These are phyloP conservation scores for Odontocolon sp. DNA, from an alignment of 2,888 invertebrate species.

Conservation along the genomic window DNA sequence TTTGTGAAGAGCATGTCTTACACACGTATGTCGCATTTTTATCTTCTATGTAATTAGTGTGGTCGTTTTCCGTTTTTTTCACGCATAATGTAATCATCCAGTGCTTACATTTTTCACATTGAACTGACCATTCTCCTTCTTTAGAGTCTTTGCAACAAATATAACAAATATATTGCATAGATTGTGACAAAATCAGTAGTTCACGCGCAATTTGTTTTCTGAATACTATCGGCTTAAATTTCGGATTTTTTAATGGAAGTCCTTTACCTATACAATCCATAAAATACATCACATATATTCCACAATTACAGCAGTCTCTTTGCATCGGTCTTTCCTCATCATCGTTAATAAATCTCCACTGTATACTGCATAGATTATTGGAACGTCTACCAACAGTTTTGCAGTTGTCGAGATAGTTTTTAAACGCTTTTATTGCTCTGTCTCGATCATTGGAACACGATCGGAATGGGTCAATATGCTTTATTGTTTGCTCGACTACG, in stretches of 20 bases:
- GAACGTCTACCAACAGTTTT: neutral
- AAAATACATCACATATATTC: neutral
- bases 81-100: constrained; percentile 2
- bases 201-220: neutral
- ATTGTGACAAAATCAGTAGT: neutral
- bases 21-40: neutral
- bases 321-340: constrained; percentile 13
- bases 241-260: neutral
- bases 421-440: neutral
- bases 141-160: neutral
- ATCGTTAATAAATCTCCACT: constrained; percentile 21
- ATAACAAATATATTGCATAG: constrained; percentile 13
- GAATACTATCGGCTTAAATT: neutral
- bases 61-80: neutral
- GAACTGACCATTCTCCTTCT: neutral
- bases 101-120: constrained; percentile 3
- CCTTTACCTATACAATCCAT: constrained; percentile 7
- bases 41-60: neutral
- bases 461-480: neutral
- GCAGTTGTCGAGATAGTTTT: neutral
- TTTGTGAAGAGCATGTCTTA: neutral
- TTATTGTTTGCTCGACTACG: neutral
- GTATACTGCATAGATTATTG: neutral
- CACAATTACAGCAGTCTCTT: constrained; percentile 19
- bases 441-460: neutral